A percentile compares a stretch with the other conserved stretches of the same genome.
phyloP scores from a whole-genome alignment of 2,113 vertebrate genomes.

The Panthera tigris region DNA sequence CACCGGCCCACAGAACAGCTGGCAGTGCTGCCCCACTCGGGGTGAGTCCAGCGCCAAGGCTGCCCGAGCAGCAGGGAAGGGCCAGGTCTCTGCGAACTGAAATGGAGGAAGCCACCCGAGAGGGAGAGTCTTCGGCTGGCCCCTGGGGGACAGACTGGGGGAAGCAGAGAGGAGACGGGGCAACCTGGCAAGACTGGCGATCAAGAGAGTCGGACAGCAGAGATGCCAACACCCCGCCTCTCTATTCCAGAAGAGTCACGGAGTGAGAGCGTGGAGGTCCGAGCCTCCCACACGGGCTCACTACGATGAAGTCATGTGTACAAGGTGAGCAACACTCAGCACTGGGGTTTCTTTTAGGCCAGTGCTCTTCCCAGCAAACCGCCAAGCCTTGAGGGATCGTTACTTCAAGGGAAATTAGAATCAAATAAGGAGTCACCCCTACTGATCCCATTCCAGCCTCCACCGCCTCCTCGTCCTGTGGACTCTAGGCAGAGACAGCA shows the following conservation, averaged over 20 bases:
- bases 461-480: neutral
- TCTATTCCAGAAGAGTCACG: neutral
- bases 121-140: neutral
- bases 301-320: neutral
- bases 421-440: neutral
- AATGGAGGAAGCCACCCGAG: neutral
- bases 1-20: neutral
- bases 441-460: neutral
- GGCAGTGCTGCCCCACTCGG: rapidly evolving
- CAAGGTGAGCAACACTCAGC: neutral
- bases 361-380: neutral
- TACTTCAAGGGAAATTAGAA: neutral
- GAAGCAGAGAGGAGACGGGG: neutral
- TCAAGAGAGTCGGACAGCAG: neutral
- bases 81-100: neutral
- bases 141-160: neutral
- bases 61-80: neutral
- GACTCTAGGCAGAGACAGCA: neutral
- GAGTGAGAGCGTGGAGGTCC: neutral
- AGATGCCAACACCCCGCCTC: neutral
- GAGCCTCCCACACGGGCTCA: neutral
- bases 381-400: neutral
- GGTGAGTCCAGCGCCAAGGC: neutral
- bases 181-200: neutral
- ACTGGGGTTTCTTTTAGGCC: neutral